Percentiles rank a stretch among this genome's conserved stretches.
These are phyloP conservation scores for Anseranas semipalmata DNA, from an alignment of 2,113 vertebrate genomes.

Conservation along the genomic window DNA sequence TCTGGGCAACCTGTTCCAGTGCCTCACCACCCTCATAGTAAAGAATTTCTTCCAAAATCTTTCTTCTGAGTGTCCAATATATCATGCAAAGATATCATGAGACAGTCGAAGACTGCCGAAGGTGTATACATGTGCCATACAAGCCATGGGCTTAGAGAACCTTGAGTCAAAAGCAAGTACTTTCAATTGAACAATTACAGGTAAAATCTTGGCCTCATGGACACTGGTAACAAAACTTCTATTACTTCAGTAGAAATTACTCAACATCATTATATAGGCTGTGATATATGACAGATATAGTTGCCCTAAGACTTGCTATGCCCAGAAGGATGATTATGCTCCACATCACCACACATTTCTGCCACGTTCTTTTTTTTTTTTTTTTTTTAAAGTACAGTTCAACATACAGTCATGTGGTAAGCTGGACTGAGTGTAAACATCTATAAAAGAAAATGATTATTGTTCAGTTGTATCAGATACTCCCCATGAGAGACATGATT, in stretches of 20 bases:
- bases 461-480: not conserved
- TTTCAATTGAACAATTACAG: not conserved
- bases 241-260: not conserved
- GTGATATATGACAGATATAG: not conserved
- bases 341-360: not conserved
- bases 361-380: not conserved
- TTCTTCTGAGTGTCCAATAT: no score
- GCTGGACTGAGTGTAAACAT: not conserved
- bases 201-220: not conserved
- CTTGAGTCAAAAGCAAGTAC: not conserved
- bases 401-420: not conserved
- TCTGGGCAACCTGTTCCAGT: no score
- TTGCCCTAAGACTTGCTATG: accelerated
- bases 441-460: not conserved
- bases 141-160: not conserved
- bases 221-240: not conserved
- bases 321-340: not conserved
- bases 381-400: not conserved
- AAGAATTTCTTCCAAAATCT: no score
- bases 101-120: not conserved
- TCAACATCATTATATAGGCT: not conserved
- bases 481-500: accelerated
- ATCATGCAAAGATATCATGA: not conserved
- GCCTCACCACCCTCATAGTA: no score
- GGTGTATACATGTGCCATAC: not conserved